Evolutionary conservation across 1,140 invertebrate species (phyloP).

Genomic region (Anastatus disparis): DNA sequence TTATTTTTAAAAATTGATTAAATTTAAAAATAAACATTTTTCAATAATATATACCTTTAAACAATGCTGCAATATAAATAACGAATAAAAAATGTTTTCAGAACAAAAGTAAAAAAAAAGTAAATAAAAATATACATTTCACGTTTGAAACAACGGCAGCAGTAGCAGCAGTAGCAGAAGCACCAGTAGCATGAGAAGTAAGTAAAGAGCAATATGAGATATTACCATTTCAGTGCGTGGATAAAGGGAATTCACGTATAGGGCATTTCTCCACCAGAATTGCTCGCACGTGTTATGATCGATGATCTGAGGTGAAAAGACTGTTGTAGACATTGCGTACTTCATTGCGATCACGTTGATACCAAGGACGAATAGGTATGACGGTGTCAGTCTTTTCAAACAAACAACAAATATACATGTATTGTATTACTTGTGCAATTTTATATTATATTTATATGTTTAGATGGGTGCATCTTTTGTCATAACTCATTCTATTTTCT

Average conservation of each 20-base stretch:
- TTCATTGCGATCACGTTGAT: slow-evolving; percentile 78
- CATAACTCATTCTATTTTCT: no score
- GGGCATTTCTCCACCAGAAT: slow-evolving; percentile 85
- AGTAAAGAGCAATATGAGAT: background rate
- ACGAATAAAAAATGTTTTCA: no score
- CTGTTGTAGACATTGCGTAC: slow-evolving; percentile 71
- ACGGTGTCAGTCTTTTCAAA: slow-evolving; percentile 76
- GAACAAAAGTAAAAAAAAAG: no score
- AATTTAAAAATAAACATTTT: no score
- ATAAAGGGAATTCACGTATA: slow-evolving; percentile 85
- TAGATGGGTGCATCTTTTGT: no score
- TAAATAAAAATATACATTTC: background rate
- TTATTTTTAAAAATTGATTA: no score
- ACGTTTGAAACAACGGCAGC: background rate
- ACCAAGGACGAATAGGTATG: slow-evolving; percentile 82
- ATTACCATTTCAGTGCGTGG: slow-evolving; percentile 79
- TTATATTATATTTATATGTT: no score
- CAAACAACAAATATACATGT: background rate
- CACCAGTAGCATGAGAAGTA: background rate
- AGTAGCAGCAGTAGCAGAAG: background rate
- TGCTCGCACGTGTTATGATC: slow-evolving; percentile 80
- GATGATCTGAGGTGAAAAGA: slow-evolving; percentile 79
- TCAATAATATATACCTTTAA: no score
- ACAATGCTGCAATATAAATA: no score
- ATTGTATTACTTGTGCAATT: no score